A percentile compares a stretch with the other conserved stretches of the same genome.
Conservation (phyloP, 1,140 invertebrate species). For the Macrobrachium nipponense region DNA sequence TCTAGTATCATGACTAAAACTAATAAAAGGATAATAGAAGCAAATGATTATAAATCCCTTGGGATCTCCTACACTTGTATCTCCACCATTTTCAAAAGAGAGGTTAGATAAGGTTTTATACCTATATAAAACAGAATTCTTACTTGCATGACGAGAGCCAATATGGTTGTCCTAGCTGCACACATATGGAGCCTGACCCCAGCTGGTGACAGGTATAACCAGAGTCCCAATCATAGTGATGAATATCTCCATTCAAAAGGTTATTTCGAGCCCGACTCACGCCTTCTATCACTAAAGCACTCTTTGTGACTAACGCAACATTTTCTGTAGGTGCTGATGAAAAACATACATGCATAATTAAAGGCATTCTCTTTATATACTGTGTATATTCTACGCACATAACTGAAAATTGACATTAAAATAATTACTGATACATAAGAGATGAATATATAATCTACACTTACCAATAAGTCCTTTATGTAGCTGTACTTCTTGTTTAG, state of each 20-base stretch:
- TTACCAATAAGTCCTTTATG: constrained; percentile 76
- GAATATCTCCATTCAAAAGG: constrained; percentile 94
- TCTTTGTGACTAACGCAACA: constrained; percentile 88
- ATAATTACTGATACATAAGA: background rate
- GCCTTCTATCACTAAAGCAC: constrained; percentile 95
- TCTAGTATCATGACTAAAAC: too few relatives aligned
- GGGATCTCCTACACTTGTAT: too few relatives aligned
- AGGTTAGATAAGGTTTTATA: too few relatives aligned
- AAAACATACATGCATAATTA: constrained; percentile 14
- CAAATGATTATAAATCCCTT: too few relatives aligned
- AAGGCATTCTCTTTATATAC: background rate
- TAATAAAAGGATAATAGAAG: too few relatives aligned
- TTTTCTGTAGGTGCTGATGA: constrained; percentile 84
- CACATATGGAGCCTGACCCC: constrained; percentile 91
- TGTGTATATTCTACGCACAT: background rate
- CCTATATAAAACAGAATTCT: constrained; percentile 1
- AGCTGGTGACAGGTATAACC: constrained; percentile 99
- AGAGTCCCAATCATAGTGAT: constrained; percentile 97
- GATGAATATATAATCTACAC: constrained; percentile 18
- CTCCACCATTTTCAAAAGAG: too few relatives aligned
- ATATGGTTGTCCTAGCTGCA: constrained; percentile 97
- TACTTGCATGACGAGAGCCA: constrained; percentile 90
- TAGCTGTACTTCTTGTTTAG: constrained; percentile 79
- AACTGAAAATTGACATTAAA: background rate
- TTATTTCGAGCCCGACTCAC: constrained; percentile 91